Conservation (phyloP, 2,113 vertebrate species). For the Triplophysa tibetana region DNA sequence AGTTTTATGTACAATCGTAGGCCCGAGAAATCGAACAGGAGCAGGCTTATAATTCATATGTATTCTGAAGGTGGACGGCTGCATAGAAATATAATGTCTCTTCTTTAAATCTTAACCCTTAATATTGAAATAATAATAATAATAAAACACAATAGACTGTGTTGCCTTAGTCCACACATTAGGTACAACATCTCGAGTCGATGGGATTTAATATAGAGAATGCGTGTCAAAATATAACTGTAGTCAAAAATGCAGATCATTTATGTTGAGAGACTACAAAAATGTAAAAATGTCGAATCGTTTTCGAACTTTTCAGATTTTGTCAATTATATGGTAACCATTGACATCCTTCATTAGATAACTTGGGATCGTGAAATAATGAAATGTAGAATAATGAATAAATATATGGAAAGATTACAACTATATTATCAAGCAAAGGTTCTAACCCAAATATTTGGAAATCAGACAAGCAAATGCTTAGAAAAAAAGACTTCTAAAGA, state of each 20-base stretch:
- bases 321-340: not conserved
- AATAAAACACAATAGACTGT: too few relatives aligned
- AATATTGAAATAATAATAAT: not conserved
- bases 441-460: too few relatives aligned
- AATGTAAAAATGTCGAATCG: too few relatives aligned
- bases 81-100: constrained; percentile 42
- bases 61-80: constrained; percentile 33
- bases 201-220: too few relatives aligned
- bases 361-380: not conserved
- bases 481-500: not conserved
- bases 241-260: too few relatives aligned
- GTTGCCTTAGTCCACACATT: not conserved
- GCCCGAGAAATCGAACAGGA: constrained; percentile 26
- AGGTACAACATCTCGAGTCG: not conserved
- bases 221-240: too few relatives aligned
- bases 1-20: not conserved
- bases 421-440: not conserved
- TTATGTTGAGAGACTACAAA: too few relatives aligned
- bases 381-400: not conserved
- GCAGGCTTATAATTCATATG: constrained; percentile 40
- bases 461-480: not conserved
- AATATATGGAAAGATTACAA: too few relatives aligned
- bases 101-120: constrained; percentile 3
- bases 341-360: not conserved
- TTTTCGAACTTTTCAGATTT: not conserved